These are phyloP conservation scores for Lanius ludovicianus DNA, from an alignment of 2,113 vertebrate genomes.

Conservation along the genomic window DNA sequence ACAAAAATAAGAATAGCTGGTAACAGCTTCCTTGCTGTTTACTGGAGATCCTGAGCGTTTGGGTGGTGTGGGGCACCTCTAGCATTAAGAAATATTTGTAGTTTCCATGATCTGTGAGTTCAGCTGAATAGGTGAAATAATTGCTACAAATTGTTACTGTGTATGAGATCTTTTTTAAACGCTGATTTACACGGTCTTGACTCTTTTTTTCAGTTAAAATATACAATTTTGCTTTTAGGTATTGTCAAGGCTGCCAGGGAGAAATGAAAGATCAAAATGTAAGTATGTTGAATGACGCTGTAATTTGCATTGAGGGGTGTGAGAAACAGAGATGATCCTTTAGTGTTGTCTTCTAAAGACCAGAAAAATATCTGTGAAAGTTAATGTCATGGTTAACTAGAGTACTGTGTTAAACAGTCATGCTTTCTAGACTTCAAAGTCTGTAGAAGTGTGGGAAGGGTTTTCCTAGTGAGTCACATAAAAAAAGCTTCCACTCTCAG, in stretches of 20 bases:
- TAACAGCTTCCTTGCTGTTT: neutral
- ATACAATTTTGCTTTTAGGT: conserved; percentile 76
- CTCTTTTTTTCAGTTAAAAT: neutral
- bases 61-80: neutral
- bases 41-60: neutral
- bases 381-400: neutral
- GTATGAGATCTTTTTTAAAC: neutral
- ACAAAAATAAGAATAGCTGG: neutral
- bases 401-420: neutral
- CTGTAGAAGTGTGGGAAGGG: neutral
- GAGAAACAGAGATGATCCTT: neutral
- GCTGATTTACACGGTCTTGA: neutral
- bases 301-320: neutral
- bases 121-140: neutral
- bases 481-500: neutral
- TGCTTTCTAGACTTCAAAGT: neutral
- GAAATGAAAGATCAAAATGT: conserved; percentile 90
- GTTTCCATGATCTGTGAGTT: neutral
- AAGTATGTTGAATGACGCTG: conserved; percentile 65
- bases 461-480: neutral
- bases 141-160: neutral
- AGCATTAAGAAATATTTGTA: neutral
- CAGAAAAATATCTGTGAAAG: neutral
- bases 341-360: neutral
- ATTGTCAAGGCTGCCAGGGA: conserved; percentile 89